Evolutionary conservation across 2,797 vertebrate species (phyloP), one percentile per base, ranked within the genome.

Genomic region (Remorina albescens): DNA sequence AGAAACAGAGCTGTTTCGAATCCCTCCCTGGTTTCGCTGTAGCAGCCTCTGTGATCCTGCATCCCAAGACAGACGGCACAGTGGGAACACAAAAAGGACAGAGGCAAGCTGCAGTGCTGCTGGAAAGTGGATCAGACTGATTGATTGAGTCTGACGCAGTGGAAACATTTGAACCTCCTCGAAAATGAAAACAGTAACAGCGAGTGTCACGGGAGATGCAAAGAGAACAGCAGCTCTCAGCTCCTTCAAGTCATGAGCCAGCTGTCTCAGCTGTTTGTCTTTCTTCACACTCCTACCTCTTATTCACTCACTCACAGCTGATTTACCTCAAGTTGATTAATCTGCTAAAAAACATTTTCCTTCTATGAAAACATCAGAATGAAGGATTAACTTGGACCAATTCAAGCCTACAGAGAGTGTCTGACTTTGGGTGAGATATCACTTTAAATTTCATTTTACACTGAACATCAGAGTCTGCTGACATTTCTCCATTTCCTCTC

Each of bases 141-240:
- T 11, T 7, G 41, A 74, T 67, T 1, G 5, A 30, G 66, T 72
- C 36, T 23, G 73, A 78, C 8, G 6, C 37, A 18, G 32, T 0
- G 36, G 23, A 44, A 39, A 57, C 58, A 64, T 58, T 39, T 64
- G 47, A 59, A 66, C 23, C n/a, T 51, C 34, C 51, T 76, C 25
- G 8, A 28, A 34, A 53, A 44, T 47, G 44, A n/a, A 53, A 87
- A 81, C 81, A 80, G 75, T 77, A 53, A n/a, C 23, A 71, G 46
- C 16, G 15, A 41, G 69, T 62, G 44, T 42, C 54, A 32, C 44
- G 12, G 39, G 62, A 57, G 51, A 42, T 1, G 41, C 64, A 36
- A 10, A 23, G 15, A 9, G n/a, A 37, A 0, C 13, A 10, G 28
- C 25, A 11, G 25, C 44, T 28, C 55, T 23, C 50, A 47, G 71